Base-by-base conservation (phyloP, 2,888 invertebrate species). In the Ennomos erosarius region DNA sequence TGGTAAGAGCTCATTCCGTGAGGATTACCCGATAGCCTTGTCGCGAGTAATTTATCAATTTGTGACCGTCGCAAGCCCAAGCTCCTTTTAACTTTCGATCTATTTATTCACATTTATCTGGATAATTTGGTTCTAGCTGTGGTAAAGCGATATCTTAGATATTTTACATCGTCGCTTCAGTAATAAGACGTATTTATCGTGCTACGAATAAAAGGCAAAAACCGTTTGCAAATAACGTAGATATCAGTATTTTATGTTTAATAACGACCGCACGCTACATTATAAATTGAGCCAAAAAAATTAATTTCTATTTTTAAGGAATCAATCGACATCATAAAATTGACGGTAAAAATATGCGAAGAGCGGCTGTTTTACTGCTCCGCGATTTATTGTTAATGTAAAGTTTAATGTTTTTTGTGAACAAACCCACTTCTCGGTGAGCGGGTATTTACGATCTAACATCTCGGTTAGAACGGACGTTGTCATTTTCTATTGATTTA, bases 31-130 rank as follows among this genome's bases (percentile, higher is more conserved):
- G 75, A 88, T 88, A 88, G 74, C 67, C 73, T 75, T 82, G 82
- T 83, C 79, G 70, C 72, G 64, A 66, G 69, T 86, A 79, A 87
- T 90, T 88, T 89, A 89, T 89, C 87, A 89, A 88, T 87, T 85
- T 73, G 71, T 72, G 71, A 68, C 70, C 37, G 54, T 45, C 51
- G 51, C 51, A 56, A 10, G 64, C 38, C 45, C 3, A 26, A 44
- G 45, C 9, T 1, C n/a, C 12, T 38, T 12, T n/a, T 40, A 37
- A 12, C 11, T 43, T 50, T 42, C 12, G 35, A 9, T 38, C 48
- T 33, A 48, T 55, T 50, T 38, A 45, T 45, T 48, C 50, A 40
- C 36, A 56, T 56, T 39, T n/a, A 50, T 56, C 36, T 55, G 16
- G 65, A 47, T 50, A 53, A 49, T 40, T 10, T 6, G 0, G 13